Evolutionary conservation across 2,888 invertebrate species (phyloP), one percentile per base, ranked within the genome.

Genomic region (Drosophila pseudotakahashii): DNA sequence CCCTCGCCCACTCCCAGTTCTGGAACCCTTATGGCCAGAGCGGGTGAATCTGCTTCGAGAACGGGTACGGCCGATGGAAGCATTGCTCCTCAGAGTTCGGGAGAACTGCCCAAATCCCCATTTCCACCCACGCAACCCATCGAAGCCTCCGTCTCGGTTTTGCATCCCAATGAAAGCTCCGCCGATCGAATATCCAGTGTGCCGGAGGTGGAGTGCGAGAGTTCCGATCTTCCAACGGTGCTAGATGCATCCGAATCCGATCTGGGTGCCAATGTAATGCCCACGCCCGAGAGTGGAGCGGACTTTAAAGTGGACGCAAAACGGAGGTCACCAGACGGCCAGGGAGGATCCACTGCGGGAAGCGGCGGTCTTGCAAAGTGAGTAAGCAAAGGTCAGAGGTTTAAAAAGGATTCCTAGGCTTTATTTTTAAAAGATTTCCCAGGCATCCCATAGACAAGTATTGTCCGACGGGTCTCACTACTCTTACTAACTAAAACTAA

Each of bases 141-240:
- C 54, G 92, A 92, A 70, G 90, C 91, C 6, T 72, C 90, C n/a
- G 91, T 92, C n/a, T 91, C 90, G 4, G 90, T 92, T 2, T 41
- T 91, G 16, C 90, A 90, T 69, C 67, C 79, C 2, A 51, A 58
- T n/a, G 78, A 64, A 19, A 76, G 63, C 45, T 77, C 88, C 48
- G 76, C 84, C 55, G 86, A 89, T 81, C 84, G 93, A 44, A 71
- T 94, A 37, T 93, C 93, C 81, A 94, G 93, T 16, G 94, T 94
- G 66, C 93, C 94, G 44, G 94, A 94, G 72, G 93, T 94, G 14
- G 94, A 94, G 84, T 93, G 94, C 68, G 94, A 94, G 80, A 94
- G 94, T 91, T 94, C 94, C 9, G 94, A 94, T 83, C 84, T 89
- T 64, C 90, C 91, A 77, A 89, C 81, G 62, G 73, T 62, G 51